Evolutionary conservation across 2,888 invertebrate genomes (phyloP).

Genomic region (Scaeva pyrastri): DNA sequence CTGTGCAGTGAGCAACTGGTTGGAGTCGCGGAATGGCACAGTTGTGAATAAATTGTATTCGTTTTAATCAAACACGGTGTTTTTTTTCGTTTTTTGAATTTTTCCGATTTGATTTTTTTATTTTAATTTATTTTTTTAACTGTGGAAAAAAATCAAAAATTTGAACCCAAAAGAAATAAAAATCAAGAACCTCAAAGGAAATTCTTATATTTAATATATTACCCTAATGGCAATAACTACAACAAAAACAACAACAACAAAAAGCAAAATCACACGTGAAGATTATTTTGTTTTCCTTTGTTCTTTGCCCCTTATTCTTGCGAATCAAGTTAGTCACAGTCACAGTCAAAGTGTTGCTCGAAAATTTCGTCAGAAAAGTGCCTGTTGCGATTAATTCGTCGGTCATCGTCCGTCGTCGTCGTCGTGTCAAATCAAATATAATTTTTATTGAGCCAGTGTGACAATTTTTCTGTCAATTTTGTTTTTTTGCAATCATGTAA

Average conservation of each 20-base stretch:
- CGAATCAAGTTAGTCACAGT: constrained; percentile 23
- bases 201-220: constrained; percentile 1
- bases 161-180: background rate
- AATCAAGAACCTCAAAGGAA: background rate
- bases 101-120: constrained; percentile 8
- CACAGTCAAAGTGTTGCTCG: constrained; percentile 25
- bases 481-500: constrained; percentile 29
- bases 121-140: background rate
- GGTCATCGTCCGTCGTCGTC: too few relatives aligned
- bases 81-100: background rate
- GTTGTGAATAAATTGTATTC: constrained; percentile 33
- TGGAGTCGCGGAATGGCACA: constrained; percentile 40
- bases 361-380: constrained; percentile 40
- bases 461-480: constrained; percentile 44
- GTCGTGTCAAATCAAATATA: background rate
- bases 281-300: constrained; percentile 48
- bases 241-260: background rate
- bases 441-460: constrained; percentile 24
- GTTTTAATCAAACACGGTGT: constrained; percentile 29
- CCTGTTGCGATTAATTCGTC: constrained; percentile 28
- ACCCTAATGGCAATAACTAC: constrained; percentile 20
- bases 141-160: background rate
- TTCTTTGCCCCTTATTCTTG: constrained; percentile 33
- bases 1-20: constrained; percentile 62
- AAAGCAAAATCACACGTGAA: constrained; percentile 49